These are phyloP conservation scores for Bubo blakistoni DNA, from an alignment of 2,113 vertebrate species.

Conservation along the genomic window DNA sequence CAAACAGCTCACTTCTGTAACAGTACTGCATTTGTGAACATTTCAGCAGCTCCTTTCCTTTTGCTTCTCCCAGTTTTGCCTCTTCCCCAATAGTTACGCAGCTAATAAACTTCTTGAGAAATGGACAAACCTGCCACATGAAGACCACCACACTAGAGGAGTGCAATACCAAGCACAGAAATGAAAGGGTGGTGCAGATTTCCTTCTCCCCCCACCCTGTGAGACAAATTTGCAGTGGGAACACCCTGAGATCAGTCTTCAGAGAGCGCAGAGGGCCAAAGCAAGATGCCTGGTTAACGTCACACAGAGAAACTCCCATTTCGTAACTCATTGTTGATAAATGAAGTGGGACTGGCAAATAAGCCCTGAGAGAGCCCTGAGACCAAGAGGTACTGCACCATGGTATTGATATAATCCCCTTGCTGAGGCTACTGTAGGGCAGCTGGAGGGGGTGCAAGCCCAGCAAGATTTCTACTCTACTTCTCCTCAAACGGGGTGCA, in stretches of 20 bases:
- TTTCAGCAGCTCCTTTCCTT: background rate
- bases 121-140: background rate
- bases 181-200: background rate
- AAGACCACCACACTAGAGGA: background rate
- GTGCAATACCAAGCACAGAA: background rate
- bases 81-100: fast-evolving
- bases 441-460: background rate
- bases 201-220: background rate
- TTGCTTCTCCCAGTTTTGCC: background rate
- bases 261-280: background rate
- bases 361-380: background rate
- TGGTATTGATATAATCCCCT: fast-evolving
- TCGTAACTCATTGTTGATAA: background rate
- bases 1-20: background rate
- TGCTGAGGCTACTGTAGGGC: background rate
- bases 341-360: background rate
- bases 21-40: background rate
- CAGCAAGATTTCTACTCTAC: background rate
- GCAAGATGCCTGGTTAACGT: background rate
- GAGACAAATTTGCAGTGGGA: background rate
- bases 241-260: background rate
- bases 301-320: background rate
- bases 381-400: background rate
- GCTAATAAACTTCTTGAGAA: background rate
- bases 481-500: background rate